Conservation (phyloP, 2,888 invertebrate species). For the Girardia tigrina region DNA sequence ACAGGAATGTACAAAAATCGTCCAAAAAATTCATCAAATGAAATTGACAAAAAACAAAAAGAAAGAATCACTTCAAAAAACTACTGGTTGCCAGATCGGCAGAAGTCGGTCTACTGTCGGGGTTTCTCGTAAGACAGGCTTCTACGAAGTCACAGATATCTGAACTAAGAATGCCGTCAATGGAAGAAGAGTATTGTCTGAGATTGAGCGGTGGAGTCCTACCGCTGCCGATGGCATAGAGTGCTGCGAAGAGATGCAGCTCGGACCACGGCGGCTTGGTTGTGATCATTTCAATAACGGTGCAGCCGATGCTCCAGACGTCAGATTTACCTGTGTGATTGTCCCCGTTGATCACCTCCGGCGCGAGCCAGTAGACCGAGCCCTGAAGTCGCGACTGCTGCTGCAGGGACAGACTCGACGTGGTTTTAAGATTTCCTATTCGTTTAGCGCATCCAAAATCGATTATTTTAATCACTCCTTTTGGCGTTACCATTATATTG, state of each 20-base stretch:
- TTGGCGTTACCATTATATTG: conserved; percentile 50
- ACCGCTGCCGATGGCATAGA: conserved; percentile 47
- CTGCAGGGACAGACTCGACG: neutral
- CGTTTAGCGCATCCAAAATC: conserved; percentile 52
- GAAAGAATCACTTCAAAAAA: neutral
- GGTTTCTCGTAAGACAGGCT: neutral
- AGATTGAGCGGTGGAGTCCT: neutral
- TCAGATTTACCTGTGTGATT: conserved; percentile 51
- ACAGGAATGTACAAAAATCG: too few relatives aligned
- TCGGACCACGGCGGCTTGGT: conserved; percentile 50
- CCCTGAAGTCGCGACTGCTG: conserved; percentile 37
- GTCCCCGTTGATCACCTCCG: conserved; percentile 49
- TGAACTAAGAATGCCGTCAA: neutral
- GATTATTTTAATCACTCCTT: conserved; percentile 49
- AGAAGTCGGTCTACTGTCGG: neutral
- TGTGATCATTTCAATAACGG: conserved; percentile 50
- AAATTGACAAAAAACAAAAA: too few relatives aligned
- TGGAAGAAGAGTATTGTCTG: neutral
- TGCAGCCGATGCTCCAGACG: conserved; percentile 50
- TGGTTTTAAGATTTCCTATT: conserved; percentile 37
- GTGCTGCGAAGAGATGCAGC: conserved; percentile 49
- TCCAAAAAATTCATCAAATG: too few relatives aligned
- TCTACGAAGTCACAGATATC: neutral
- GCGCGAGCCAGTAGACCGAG: conserved; percentile 52
- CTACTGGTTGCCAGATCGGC: neutral